These are phyloP conservation scores for Scolanthus callimorphus DNA, from an alignment of 92 coral and sea anemone genomes.

Conservation along the genomic window DNA sequence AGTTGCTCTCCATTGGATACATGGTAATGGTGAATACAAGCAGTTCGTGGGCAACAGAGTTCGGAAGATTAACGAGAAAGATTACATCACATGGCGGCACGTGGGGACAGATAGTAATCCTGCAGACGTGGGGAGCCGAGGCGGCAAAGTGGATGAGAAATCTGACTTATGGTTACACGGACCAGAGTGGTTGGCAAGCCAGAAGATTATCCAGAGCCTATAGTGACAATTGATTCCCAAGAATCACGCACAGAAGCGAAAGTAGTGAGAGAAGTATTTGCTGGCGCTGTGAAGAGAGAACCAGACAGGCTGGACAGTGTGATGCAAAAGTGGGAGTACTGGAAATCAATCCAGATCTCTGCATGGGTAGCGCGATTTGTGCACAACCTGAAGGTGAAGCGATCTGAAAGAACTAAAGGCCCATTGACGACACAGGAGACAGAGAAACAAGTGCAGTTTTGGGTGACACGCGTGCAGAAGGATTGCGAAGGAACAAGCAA, in stretches of 20 bases:
- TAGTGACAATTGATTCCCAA: neutral
- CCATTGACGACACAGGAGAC: neutral
- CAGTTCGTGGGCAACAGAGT: slow-evolving; percentile 52
- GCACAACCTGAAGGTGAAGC: slow-evolving; percentile 3
- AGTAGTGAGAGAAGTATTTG: neutral
- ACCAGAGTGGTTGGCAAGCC: slow-evolving; percentile 25
- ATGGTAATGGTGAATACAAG: slow-evolving; percentile 7
- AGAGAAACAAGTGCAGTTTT: neutral
- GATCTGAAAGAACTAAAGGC: neutral
- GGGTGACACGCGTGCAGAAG: neutral
- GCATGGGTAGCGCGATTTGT: neutral
- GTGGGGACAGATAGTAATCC: slow-evolving; percentile 50
- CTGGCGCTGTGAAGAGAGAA: neutral
- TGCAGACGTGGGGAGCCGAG: slow-evolving; percentile 44
- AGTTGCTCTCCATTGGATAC: neutral
- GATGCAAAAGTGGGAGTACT: neutral
- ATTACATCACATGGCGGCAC: slow-evolving; percentile 42
- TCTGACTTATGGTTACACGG: slow-evolving; percentile 33
- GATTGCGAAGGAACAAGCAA: neutral
- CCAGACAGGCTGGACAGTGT: neutral
- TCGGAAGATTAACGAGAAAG: slow-evolving; percentile 35
- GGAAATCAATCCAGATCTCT: slow-evolving; percentile 1
- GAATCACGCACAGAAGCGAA: neutral
- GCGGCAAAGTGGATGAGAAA: slow-evolving; percentile 15
- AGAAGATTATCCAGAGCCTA: neutral